Conservation (phyloP, 2,113 vertebrate genomes). For the Gasterosteus aculeatus region DNA sequence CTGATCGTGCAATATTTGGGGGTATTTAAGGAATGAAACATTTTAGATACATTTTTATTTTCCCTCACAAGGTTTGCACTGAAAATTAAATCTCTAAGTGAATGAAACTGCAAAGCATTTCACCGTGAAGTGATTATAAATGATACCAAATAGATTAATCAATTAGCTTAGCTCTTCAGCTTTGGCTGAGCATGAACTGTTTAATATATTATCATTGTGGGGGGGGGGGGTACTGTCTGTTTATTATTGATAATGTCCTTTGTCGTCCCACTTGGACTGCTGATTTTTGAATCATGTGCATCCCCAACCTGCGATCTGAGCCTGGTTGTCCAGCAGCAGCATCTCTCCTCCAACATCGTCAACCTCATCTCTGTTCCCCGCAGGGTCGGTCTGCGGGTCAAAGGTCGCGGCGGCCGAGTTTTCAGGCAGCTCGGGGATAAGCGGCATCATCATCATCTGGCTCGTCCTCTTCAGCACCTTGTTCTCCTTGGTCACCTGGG, state of each 20-base stretch:
- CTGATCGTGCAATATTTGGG: not conserved
- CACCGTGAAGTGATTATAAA: not conserved
- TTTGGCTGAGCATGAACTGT: not conserved
- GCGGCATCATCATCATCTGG: conserved; percentile 67
- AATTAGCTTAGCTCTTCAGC: not conserved
- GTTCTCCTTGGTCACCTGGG: conserved; percentile 81
- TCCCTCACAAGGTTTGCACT: not conserved
- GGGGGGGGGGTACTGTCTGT: not conserved
- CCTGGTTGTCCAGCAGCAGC: conserved; percentile 61
- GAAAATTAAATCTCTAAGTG: not conserved
- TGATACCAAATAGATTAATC: not conserved
- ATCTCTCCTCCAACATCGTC: conserved; percentile 33
- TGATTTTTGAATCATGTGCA: too few relatives aligned
- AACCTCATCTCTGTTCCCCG: not conserved
- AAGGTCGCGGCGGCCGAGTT: conserved; percentile 38
- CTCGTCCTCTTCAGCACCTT: conserved; percentile 78
- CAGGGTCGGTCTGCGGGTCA: conserved; percentile 28
- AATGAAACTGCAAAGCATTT: not conserved
- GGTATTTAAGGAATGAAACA: not conserved
- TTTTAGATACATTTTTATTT: not conserved
- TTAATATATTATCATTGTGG: not conserved
- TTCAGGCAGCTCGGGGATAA: conserved; percentile 63
- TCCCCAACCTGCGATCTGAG: conserved; percentile 75
- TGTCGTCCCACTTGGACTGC: too few relatives aligned
- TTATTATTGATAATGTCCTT: not conserved